These are phyloP conservation scores for Pristionchus fissidentatus DNA, from an alignment of 2,888 invertebrate species.

Conservation along the genomic window DNA sequence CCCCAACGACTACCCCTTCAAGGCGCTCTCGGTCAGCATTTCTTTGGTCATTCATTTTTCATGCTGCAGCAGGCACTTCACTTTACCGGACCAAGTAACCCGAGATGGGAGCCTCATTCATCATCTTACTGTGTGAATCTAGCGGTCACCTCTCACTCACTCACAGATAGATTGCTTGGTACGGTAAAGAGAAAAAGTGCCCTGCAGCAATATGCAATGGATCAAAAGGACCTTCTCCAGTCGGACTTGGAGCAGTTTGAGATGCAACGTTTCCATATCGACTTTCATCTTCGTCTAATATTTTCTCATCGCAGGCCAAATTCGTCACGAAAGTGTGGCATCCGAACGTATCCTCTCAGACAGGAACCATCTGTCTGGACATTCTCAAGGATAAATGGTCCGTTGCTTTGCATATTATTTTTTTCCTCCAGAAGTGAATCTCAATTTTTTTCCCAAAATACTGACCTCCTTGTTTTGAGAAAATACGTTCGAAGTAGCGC, in stretches of 20 bases:
- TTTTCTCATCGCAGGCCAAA: constrained; percentile 53
- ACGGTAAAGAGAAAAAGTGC: too few species aligned
- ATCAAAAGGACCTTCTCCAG: neutral
- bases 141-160: too few species aligned
- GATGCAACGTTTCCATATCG: neutral
- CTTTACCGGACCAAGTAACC: too few species aligned
- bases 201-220: too few species aligned
- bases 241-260: neutral
- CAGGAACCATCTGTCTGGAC: constrained; percentile 94
- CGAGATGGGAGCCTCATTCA: too few species aligned
- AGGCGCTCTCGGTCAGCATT: constrained; percentile 15
- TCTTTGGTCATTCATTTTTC: neutral
- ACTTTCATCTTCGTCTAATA: too few species aligned
- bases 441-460: neutral
- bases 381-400: constrained; percentile 86
- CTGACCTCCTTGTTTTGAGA: neutral
- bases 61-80: too few species aligned
- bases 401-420: neutral
- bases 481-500: neutral
- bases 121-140: too few species aligned
- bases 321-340: constrained; percentile 96
- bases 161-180: too few species aligned
- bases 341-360: constrained; percentile 98
- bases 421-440: too few species aligned
- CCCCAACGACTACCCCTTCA: constrained; percentile 46